Base-by-base conservation (phyloP, 1,140 invertebrate genomes). In the Tachypleus tridentatus region DNA sequence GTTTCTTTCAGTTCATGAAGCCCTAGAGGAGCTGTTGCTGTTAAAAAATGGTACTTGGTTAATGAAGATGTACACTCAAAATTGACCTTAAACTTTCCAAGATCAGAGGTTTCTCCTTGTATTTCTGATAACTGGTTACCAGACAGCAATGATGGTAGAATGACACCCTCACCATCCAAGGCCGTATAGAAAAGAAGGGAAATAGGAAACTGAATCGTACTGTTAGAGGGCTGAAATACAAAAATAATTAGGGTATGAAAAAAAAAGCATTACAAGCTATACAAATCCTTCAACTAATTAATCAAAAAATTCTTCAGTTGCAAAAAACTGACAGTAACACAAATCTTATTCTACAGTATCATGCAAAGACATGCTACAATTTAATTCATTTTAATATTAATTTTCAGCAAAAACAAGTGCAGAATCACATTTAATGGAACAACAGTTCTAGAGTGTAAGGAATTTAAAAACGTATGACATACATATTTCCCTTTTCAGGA, bases 1-100 rank as follows among this genome's bases (percentile, higher is more conserved):
- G 86, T 86, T 75, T 95, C 89, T 74, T 87, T 91, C 0, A 95
- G 77, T 4, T 86, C 74, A 70, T 87, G 82, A 1, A 93, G 74
- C 4, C 86, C 84, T n/a, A 83, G 57, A 48, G 73, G 81, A 0
- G 86, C 81, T 52, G 83, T 78, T 0, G 88, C 86, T 68, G 84
- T 84, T 0, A 92, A 76, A 71, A 83, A 87, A 5, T 88, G 89
- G 58, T 86, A 83, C n/a, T 54, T 54, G n/a, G 53, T 8, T 54
- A 54, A 54, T 54, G 7, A n/a, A 54, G n/a, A 69, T 89, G 85
- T 7, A 85, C 75, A 54, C 7, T 54, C 53, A 29, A 29, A 29
- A 29, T 29, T 29, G 29, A 29, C 29, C 29, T 29, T 81, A 73
- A 95, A 96, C 66, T 86, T 82, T 11, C 89, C 90, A 5, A 96